Conservation (phyloP, 2,888 invertebrate genomes). For the Harmothoe impar region DNA sequence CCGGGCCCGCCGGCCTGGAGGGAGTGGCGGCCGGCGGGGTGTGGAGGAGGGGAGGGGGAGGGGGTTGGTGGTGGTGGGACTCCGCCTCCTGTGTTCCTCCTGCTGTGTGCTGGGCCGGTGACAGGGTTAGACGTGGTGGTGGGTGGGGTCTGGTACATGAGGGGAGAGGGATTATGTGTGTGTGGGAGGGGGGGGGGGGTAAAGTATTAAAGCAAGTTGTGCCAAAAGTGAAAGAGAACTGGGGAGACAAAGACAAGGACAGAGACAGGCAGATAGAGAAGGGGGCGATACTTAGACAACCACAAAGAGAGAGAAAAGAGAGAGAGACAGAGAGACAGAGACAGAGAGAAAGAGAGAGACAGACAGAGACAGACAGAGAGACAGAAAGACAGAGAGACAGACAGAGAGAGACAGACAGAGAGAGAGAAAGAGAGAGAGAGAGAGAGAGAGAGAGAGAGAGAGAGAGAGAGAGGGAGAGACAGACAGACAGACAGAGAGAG, state of each 20-base stretch:
- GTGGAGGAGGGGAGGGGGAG: not conserved
- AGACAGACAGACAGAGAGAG: not conserved
- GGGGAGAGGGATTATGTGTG: too few species aligned
- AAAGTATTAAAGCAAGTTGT: too few species aligned
- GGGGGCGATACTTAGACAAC: too few species aligned
- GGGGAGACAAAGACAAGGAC: not conserved
- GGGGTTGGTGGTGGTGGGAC: not conserved
- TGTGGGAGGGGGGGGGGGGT: too few species aligned
- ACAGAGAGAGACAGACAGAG: not conserved
- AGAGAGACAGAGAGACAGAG: too few species aligned
- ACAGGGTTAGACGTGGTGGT: too few species aligned
- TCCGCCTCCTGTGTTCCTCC: too few species aligned
- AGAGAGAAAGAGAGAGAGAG: not conserved
- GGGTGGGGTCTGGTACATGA: too few species aligned
- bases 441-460: not conserved
- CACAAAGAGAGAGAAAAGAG: not conserved
- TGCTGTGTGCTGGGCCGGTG: too few species aligned
- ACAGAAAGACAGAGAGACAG: not conserved
- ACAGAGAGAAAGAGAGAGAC: not conserved
- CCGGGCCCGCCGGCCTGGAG: not conserved
- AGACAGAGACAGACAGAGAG: slow-evolving; percentile 15
- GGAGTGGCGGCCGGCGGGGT: not conserved
- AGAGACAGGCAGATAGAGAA: not conserved
- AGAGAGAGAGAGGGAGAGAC: not conserved
- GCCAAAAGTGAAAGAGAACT: too few species aligned